Conservation (phyloP, 2,113 vertebrate genomes). For the Hippoglossus stenolepis region DNA sequence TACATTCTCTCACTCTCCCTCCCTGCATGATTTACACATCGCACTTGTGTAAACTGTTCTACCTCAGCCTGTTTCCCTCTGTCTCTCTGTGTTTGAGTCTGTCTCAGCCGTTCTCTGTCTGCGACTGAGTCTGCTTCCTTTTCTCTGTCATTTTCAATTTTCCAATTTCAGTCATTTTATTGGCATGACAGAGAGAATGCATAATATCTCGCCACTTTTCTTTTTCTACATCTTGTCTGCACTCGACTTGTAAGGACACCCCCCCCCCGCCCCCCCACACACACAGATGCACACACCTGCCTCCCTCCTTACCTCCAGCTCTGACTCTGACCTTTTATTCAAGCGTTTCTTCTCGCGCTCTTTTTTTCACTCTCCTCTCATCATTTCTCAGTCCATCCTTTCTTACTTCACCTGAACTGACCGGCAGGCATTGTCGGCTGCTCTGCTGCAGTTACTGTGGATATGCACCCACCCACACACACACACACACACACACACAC, state of each 20-base stretch:
- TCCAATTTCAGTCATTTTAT: constrained; percentile 53
- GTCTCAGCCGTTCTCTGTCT: constrained; percentile 36
- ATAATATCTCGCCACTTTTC: constrained; percentile 31
- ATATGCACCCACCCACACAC: constrained; percentile 1
- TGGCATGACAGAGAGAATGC: constrained; percentile 42
- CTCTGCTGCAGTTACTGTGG: constrained; percentile 40
- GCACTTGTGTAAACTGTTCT: constrained; percentile 19
- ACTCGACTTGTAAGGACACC: constrained; percentile 13
- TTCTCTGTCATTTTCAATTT: constrained; percentile 47
- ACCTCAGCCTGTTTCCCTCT: constrained; percentile 29
- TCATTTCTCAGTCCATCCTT: constrained; percentile 53
- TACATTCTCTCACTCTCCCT: constrained; percentile 21
- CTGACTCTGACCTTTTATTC: constrained; percentile 67
- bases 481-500: constrained; percentile 4
- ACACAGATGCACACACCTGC: not conserved
- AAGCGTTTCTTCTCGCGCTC: constrained; percentile 40
- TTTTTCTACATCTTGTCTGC: constrained; percentile 6
- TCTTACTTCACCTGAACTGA: constrained; percentile 66
- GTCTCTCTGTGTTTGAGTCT: constrained; percentile 27
- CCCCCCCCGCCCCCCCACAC: not conserved
- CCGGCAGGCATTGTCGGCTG: constrained; percentile 42
- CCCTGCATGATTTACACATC: constrained; percentile 37
- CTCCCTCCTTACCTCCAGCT: constrained; percentile 26
- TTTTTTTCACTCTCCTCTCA: constrained; percentile 21
- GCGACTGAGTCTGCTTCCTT: constrained; percentile 14